These are phyloP conservation scores for Pseudotriccus pelzelni DNA, from an alignment of 2,797 vertebrate species.

Conservation along the genomic window DNA sequence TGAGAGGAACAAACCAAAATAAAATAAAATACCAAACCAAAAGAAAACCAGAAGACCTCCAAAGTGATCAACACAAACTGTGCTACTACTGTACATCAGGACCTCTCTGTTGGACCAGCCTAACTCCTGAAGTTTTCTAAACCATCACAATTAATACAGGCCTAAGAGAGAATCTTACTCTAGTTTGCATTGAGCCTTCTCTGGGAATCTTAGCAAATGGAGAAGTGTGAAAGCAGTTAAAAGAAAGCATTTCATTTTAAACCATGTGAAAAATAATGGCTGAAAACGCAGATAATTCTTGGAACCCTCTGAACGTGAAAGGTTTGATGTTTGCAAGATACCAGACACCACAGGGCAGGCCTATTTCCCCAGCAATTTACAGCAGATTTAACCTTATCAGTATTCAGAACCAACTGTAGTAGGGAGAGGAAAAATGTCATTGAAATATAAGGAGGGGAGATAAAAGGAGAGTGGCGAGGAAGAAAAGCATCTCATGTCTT, in stretches of 20 bases:
- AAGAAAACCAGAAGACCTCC: too few species aligned
- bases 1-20: neutral
- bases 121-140: neutral
- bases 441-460: neutral
- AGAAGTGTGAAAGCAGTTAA: neutral
- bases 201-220: neutral
- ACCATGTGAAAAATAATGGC: neutral
- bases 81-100: neutral
- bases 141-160: neutral
- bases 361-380: neutral
- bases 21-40: neutral
- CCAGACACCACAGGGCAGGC: neutral
- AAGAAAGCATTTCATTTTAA: neutral
- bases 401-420: neutral
- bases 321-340: neutral
- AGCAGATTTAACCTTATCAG: neutral
- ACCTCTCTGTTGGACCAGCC: neutral
- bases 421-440: neutral
- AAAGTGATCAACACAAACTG: neutral
- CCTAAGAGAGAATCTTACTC: neutral
- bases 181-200: neutral
- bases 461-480: slow-evolving; percentile 9
- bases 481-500: slow-evolving; percentile 7
- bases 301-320: neutral
- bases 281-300: neutral